Conservation (phyloP, 1,140 invertebrate species). For the Leptopilina clavipes region DNA sequence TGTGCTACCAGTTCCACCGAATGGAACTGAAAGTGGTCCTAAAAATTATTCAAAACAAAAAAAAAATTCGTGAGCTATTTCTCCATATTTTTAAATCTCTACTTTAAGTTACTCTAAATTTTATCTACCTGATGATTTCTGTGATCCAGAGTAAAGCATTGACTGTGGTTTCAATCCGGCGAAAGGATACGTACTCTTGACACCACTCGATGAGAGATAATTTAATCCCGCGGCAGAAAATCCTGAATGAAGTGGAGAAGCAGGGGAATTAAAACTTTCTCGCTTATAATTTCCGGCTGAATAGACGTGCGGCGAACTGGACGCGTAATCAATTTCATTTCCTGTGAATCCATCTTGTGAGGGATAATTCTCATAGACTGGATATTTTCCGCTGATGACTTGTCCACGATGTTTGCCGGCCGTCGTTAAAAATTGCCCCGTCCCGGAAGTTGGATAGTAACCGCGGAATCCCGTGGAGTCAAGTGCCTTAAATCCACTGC, state of each 20-base stretch:
- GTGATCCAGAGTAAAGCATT: background rate
- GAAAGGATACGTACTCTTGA: background rate
- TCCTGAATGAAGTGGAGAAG: background rate
- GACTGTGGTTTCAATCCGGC: background rate
- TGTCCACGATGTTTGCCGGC: background rate
- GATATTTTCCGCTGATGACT: background rate
- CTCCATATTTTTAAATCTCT: background rate
- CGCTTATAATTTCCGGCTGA: constrained; percentile 14
- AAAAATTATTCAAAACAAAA: background rate
- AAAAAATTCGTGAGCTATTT: background rate
- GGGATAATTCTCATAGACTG: background rate
- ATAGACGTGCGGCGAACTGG: constrained; percentile 5
- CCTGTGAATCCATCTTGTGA: background rate
- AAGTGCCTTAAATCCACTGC: background rate
- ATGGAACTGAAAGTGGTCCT: background rate
- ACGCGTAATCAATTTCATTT: background rate
- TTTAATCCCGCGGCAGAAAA: background rate
- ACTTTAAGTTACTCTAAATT: background rate
- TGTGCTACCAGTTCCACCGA: background rate
- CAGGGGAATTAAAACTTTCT: background rate
- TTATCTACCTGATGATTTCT: background rate
- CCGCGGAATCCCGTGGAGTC: background rate
- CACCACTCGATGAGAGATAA: background rate
- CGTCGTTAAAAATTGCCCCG: background rate
- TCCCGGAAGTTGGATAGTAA: background rate